A percentile compares a stretch with the other conserved stretches of the same genome.
phyloP scores from a whole-genome alignment of 2,113 vertebrate species.

The Ptilonorhynchus violaceus region DNA sequence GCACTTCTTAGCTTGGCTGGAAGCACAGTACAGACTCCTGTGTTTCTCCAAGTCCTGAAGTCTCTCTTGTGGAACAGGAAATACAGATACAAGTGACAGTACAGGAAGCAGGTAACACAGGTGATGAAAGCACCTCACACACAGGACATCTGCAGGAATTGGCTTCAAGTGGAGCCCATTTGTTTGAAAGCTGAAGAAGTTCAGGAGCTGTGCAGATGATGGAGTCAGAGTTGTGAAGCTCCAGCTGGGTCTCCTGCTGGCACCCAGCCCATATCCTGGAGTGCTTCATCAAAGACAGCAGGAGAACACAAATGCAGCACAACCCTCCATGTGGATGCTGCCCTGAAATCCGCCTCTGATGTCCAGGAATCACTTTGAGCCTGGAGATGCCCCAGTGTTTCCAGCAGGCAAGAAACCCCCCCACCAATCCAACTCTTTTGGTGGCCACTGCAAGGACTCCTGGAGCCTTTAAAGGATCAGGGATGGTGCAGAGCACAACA shows the following conservation, averaged over 20 bases:
- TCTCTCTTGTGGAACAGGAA: not conserved
- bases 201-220: not conserved
- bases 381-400: not conserved
- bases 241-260: not conserved
- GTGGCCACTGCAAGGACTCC: not conserved
- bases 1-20: not conserved
- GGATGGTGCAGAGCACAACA: fast-evolving
- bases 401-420: not conserved
- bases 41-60: not conserved
- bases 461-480: fast-evolving
- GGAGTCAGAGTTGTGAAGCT: not conserved
- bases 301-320: not conserved
- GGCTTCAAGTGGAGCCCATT: not conserved
- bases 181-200: not conserved
- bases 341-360: not conserved
- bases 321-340: not conserved
- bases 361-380: not conserved
- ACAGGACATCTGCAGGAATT: not conserved
- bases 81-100: not conserved
- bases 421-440: not conserved
- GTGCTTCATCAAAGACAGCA: not conserved
- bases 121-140: not conserved
- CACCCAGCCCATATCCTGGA: fast-evolving
- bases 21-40: not conserved
- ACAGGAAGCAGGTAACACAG: not conserved